Conservation (phyloP, 64 coral and sea anemone genomes). For the Stylophora pistillata region DNA sequence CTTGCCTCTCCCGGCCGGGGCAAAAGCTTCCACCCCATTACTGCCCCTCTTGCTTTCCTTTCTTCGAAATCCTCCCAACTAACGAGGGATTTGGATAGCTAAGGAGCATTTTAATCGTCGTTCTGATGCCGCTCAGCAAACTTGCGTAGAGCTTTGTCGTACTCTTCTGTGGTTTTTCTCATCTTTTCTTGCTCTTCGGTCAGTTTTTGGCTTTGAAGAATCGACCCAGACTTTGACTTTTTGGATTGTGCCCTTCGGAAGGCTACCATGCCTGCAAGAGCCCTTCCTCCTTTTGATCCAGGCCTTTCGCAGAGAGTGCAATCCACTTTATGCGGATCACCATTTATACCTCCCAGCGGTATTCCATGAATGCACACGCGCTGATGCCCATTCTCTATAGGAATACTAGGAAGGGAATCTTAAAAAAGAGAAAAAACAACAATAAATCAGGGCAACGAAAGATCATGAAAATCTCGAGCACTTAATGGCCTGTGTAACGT, state of each 20-base stretch:
- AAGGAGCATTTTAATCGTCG: neutral
- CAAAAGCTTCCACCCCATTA: no score
- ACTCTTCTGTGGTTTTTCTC: neutral
- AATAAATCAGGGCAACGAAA: neutral
- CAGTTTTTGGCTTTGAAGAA: neutral
- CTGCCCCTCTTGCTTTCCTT: no score
- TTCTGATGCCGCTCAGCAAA: slow-evolving; percentile 10
- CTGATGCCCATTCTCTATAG: neutral
- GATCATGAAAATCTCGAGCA: no score
- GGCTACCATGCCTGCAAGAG: neutral
- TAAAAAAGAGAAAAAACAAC: neutral
- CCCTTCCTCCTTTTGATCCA: slow-evolving; percentile 4
- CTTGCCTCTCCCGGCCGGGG: no score
- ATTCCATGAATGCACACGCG: slow-evolving; percentile 48
- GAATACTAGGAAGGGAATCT: neutral
- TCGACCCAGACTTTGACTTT: neutral
- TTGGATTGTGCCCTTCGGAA: neutral
- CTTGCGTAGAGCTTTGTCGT: slow-evolving; percentile 5
- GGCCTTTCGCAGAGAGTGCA: slow-evolving; percentile 28
- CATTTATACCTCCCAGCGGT: neutral
- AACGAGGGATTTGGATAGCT: no score
- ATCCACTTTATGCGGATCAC: slow-evolving; percentile 7
- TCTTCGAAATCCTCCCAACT: no score
- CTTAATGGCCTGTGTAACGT: no score
- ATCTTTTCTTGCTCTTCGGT: neutral